phyloP scores from a whole-genome alignment of 1,140 invertebrate species.

The Bombus waltoni region DNA sequence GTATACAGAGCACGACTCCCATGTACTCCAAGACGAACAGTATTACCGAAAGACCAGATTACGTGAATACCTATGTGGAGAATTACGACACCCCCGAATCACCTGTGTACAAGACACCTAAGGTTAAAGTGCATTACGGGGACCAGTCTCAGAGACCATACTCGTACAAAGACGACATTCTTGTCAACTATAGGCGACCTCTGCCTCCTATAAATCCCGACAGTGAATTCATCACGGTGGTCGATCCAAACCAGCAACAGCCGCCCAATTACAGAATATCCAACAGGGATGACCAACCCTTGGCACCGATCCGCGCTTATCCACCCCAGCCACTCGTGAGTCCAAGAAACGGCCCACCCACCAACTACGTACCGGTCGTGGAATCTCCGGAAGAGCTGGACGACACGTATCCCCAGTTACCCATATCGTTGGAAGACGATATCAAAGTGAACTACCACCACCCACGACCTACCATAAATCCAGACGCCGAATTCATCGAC shows the following conservation, averaged over 20 bases:
- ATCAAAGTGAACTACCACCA: slow-evolving; percentile 83
- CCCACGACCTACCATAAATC: slow-evolving; percentile 82
- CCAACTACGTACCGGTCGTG: slow-evolving; percentile 43
- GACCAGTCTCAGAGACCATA: slow-evolving; percentile 78
- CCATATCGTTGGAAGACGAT: slow-evolving; percentile 80
- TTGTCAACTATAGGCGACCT: slow-evolving; percentile 85
- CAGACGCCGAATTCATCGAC: slow-evolving; percentile 83
- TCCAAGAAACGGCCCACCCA: slow-evolving; percentile 31
- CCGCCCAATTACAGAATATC: slow-evolving; percentile 54
- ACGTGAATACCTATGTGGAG: slow-evolving; percentile 57
- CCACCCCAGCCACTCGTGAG: slow-evolving; percentile 58
- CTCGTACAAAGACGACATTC: slow-evolving; percentile 84
- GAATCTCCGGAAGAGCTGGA: slow-evolving; percentile 64
- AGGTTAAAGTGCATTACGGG: slow-evolving; percentile 77
- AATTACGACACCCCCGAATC: slow-evolving; percentile 73
- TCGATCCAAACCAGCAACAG: slow-evolving; percentile 62
- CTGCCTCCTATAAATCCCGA: slow-evolving; percentile 86
- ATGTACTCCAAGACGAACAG: slow-evolving; percentile 82
- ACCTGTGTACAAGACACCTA: slow-evolving; percentile 78
- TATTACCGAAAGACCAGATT: slow-evolving; percentile 78
- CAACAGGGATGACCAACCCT: not conserved
- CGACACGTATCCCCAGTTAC: slow-evolving; percentile 75
- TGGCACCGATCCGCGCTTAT: slow-evolving; percentile 56
- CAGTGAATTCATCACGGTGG: slow-evolving; percentile 85
- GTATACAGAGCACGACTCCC: slow-evolving; percentile 82